Base-by-base conservation (phyloP, 53 echinoderm and acorn worm species). In the Antedon mediterranea region DNA sequence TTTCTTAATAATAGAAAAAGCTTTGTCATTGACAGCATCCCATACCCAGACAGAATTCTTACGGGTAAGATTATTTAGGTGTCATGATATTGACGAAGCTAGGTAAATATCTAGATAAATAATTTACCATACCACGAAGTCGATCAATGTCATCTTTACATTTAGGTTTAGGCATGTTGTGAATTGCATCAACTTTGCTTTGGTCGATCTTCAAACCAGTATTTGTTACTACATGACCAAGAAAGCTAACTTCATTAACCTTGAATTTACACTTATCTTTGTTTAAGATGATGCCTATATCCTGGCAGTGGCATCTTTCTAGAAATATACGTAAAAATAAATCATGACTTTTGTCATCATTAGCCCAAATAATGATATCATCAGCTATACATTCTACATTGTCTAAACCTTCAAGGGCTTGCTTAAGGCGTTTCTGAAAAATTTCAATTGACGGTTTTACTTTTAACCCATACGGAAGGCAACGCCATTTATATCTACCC, bases 401-500 rank as follows among this genome's bases (percentile, higher is more conserved):
- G 27, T 82, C 76, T 6, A 88, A 83, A 20, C 78, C 85, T 31
- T 75, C 77, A 20, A 85, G 82, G 7, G 84, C 86, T 34, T 87
- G 84, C 30, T 78, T 32, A 29, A 85, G 32, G 28, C 75, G 34
- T 77, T 84, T 85, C 74, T 88, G 85, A 42, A 89, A 89, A 1
- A 93, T 93, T 78, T 82, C 87, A n/a, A 79, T 84, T 74, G 79
- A 74, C 29, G 84, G 84, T n/a, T n/a, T n/a, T n/a, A n/a, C n/a
- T 42, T 74, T 81, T 29, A 81, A 80, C 28, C 89, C 84, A 75
- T 89, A 88, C 75, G 88, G 85, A 27, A 83, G 80, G 0, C 89
- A 30, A 34, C 80, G 81, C 87, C 93, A 86, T 1, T 43, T 29
- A 77, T 83, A 91, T 42, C 90, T 75, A 0, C 87, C 86, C 71